These are phyloP conservation scores for Rosalia funebris DNA, from an alignment of 2,888 invertebrate species.

Conservation along the genomic window DNA sequence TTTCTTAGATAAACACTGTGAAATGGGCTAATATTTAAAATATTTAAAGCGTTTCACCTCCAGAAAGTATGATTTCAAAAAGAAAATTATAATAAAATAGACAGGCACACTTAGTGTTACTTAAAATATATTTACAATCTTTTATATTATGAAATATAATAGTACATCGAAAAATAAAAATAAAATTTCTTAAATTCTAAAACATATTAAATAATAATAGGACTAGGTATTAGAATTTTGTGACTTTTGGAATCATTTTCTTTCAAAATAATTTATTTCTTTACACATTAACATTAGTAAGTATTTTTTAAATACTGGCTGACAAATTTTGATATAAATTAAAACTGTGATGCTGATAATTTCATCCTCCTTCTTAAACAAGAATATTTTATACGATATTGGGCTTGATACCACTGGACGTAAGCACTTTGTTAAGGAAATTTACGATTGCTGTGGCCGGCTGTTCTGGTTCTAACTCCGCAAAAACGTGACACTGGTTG, in stretches of 20 bases:
- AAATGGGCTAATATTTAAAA: constrained; percentile 60
- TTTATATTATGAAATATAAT: constrained; percentile 25
- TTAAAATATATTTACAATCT: constrained; percentile 48
- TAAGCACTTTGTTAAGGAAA: constrained; percentile 83
- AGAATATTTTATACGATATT: constrained; percentile 64
- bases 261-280: constrained; percentile 20
- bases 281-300: constrained; percentile 21
- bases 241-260: constrained; percentile 31
- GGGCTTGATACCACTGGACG: constrained; percentile 68
- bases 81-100: constrained; percentile 46
- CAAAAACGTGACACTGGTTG: constrained; percentile 98
- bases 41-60: constrained; percentile 61
- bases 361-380: constrained; percentile 16
- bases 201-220: constrained; percentile 47
- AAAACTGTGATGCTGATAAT: constrained; percentile 46
- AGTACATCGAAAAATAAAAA: constrained; percentile 33
- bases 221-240: constrained; percentile 54
- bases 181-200: constrained; percentile 36
- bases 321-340: constrained; percentile 30
- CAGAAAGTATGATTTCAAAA: constrained; percentile 40
- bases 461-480: constrained; percentile 91
- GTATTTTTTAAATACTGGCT: constrained; percentile 30
- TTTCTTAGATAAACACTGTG: constrained; percentile 43
- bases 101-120: constrained; percentile 58
- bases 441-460: constrained; percentile 96